Conservation (phyloP, 2,113 vertebrate genomes). For the Nyctereutes procyonoides region DNA sequence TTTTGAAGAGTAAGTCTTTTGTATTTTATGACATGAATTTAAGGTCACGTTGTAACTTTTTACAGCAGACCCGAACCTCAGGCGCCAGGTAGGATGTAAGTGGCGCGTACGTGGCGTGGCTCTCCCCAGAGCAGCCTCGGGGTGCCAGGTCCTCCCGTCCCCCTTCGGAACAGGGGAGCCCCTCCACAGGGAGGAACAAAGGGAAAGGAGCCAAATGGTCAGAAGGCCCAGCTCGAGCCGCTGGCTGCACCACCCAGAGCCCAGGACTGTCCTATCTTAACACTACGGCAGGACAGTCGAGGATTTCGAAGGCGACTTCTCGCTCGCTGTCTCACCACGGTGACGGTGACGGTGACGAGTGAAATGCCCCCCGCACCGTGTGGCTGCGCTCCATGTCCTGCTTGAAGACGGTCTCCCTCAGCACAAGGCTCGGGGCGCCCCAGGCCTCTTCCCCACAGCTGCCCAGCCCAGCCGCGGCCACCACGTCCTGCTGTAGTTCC, state of each 20-base stretch:
- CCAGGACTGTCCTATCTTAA: neutral
- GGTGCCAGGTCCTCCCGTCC: fast-evolving
- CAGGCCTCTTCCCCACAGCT: constrained; percentile 66
- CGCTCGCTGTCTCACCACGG: neutral
- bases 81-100: neutral
- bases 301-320: neutral
- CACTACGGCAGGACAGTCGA: fast-evolving
- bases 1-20: neutral
- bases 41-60: neutral
- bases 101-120: fast-evolving
- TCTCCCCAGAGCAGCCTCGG: neutral
- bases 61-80: neutral
- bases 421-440: neutral
- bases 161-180: neutral
- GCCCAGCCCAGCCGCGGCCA: neutral
- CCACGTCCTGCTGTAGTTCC: constrained; percentile 57
- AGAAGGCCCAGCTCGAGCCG: neutral
- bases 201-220: neutral
- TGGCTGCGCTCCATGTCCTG: neutral
- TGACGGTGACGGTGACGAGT: neutral
- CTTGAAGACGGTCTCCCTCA: constrained; percentile 33
- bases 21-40: neutral
- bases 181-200: neutral
- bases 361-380: neutral
- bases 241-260: neutral